A percentile compares a stretch with the other conserved stretches of the same genome.
These are phyloP conservation scores for Aspiorhynchus laticeps DNA, from an alignment of 2,113 vertebrate species.

Conservation along the genomic window DNA sequence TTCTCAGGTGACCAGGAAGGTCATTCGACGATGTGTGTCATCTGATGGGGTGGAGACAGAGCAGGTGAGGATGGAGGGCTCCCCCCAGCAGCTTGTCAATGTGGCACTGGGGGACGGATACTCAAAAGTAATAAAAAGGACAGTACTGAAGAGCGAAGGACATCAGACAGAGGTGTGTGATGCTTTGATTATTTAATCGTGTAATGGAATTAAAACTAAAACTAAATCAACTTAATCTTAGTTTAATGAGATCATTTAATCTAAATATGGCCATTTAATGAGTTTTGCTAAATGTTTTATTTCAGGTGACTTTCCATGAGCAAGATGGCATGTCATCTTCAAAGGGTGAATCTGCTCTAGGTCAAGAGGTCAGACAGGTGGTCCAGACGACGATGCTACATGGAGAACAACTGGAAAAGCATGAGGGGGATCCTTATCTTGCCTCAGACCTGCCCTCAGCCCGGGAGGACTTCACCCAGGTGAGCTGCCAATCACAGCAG, in stretches of 20 bases:
- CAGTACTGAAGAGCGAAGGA: slow-evolving; percentile 85
- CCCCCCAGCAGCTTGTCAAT: slow-evolving; percentile 68
- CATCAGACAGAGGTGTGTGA: slow-evolving; percentile 84
- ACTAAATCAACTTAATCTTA: not conserved
- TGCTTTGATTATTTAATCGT: not conserved
- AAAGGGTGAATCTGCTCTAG: slow-evolving; percentile 76
- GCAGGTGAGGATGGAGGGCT: slow-evolving; percentile 78
- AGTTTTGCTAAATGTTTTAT: not conserved
- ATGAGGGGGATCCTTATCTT: slow-evolving; percentile 81
- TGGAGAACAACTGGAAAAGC: slow-evolving; percentile 82
- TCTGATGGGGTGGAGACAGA: slow-evolving; percentile 81
- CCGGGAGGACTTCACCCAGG: slow-evolving; percentile 91
- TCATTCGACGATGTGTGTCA: slow-evolving; percentile 83
- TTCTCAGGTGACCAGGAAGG: slow-evolving; percentile 86
- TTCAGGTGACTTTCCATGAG: slow-evolving; percentile 85
- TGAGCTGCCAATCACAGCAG: slow-evolving; percentile 59
- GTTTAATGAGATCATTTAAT: not conserved
- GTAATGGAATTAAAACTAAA: not conserved
- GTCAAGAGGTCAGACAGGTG: slow-evolving; percentile 79
- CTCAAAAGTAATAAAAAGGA: slow-evolving; percentile 86
- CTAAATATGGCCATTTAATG: not conserved
- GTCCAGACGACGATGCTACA: slow-evolving; percentile 81
- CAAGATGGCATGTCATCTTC: slow-evolving; percentile 74
- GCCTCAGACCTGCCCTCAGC: slow-evolving; percentile 86
- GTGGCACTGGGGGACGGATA: slow-evolving; percentile 77